Evolutionary conservation across 2,113 vertebrate species (phyloP).

Genomic region (Cyphomyrus discorhynchus): DNA sequence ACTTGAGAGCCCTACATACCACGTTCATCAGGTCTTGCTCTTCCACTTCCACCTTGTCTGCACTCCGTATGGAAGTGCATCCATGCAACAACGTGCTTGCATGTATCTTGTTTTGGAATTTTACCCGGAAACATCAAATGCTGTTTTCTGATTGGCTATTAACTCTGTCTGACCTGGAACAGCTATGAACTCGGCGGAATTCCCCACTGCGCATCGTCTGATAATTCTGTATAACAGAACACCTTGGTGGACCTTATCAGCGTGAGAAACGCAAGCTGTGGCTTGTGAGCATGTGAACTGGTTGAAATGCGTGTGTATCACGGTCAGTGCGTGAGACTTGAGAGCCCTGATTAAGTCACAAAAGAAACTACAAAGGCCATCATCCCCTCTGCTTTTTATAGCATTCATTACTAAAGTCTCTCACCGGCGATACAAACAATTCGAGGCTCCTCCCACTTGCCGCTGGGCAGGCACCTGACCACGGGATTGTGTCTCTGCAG

Average conservation of each 20-base stretch:
- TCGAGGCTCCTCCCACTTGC: constrained; percentile 74
- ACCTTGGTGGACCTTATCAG: neutral
- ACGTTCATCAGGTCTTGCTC: neutral
- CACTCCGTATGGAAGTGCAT: neutral
- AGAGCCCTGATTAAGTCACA: neutral
- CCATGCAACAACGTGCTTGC: neutral
- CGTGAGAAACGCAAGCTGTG: neutral
- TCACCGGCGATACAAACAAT: constrained; percentile 72
- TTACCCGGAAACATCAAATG: neutral
- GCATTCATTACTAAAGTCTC: constrained; percentile 17
- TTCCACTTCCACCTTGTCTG: neutral
- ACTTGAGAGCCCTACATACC: neutral
- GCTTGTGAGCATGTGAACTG: neutral
- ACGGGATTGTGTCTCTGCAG: constrained; percentile 70
- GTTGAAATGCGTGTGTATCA: neutral
- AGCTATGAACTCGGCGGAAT: neutral
- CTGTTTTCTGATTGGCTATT: neutral
- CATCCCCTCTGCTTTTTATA: neutral
- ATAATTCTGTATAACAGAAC: neutral
- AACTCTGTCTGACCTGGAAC: neutral
- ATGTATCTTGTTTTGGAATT: neutral
- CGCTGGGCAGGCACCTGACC: constrained; percentile 67
- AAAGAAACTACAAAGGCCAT: neutral
- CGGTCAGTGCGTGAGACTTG: neutral
- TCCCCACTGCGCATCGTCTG: neutral